A percentile compares a stretch with the other conserved stretches of the same genome.
Conservation (phyloP, 92 coral and sea anemone species). For the Actinernus sp. region DNA sequence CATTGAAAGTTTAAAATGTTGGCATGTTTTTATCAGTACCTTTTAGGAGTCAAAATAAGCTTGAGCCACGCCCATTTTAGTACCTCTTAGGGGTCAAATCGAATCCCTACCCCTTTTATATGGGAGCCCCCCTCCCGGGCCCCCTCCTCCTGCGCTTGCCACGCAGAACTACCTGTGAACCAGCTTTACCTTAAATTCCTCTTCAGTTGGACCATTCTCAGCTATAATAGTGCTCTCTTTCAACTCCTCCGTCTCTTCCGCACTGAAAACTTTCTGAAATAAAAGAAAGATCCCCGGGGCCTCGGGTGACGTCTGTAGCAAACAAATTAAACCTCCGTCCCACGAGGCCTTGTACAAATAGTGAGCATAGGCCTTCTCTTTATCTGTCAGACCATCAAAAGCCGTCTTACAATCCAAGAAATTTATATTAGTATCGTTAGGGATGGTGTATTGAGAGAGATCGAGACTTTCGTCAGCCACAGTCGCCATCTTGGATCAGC, state of each 20-base stretch:
- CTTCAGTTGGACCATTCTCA: slow-evolving; percentile 71
- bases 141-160: too few species aligned
- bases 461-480: slow-evolving; percentile 32
- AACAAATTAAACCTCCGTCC: slow-evolving; percentile 93
- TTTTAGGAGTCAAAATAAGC: too few species aligned
- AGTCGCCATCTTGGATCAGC: slow-evolving; percentile 56
- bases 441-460: slow-evolving; percentile 75
- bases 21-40: too few species aligned
- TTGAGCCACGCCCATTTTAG: too few species aligned
- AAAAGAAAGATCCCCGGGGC: slow-evolving; percentile 94
- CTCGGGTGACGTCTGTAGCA: slow-evolving; percentile 95
- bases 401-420: slow-evolving; percentile 87
- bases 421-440: slow-evolving; percentile 77
- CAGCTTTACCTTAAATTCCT: slow-evolving; percentile 90
- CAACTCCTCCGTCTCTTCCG: slow-evolving; percentile 70
- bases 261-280: slow-evolving; percentile 80
- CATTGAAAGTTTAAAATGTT: too few species aligned
- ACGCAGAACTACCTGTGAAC: too few species aligned
- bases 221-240: slow-evolving; percentile 49
- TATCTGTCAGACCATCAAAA: slow-evolving; percentile 77
- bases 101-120: too few species aligned
- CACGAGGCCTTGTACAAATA: slow-evolving; percentile 87
- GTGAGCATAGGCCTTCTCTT: slow-evolving; percentile 93
- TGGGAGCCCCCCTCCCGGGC: too few species aligned
- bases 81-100: too few species aligned